phyloP scores from a whole-genome alignment of 1,140 invertebrate genomes.

The Archivesica marissinica region DNA sequence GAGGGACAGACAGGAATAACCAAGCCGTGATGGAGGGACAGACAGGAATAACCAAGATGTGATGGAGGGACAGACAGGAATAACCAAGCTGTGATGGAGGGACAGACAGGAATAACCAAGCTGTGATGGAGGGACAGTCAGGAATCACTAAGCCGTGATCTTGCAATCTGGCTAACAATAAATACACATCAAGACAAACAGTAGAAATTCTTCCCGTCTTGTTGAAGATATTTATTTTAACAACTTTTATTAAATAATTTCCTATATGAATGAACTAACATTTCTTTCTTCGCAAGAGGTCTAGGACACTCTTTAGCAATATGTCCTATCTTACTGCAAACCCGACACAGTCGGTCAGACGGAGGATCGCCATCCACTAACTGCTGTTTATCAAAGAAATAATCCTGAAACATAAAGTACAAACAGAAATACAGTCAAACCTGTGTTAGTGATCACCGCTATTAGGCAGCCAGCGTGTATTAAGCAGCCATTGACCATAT shows the following conservation, averaged over 20 bases:
- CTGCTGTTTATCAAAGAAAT: constrained; percentile 84
- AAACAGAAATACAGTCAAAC: too few species aligned
- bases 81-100: too few species aligned
- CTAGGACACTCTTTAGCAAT: constrained; percentile 86
- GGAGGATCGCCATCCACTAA: constrained; percentile 85
- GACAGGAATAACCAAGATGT: too few species aligned
- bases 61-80: too few species aligned
- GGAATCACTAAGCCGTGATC: not conserved
- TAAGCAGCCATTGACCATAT: too few species aligned
- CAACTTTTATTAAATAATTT: not conserved
- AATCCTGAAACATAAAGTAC: constrained; percentile 78
- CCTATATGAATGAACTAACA: constrained; percentile 57
- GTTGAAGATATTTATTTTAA: not conserved
- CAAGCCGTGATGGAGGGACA: too few species aligned
- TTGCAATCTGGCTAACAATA: not conserved
- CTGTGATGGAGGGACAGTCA: not conserved
- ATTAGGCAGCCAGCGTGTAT: too few species aligned
- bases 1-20: too few species aligned
- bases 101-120: too few species aligned
- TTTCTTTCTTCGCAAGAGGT: constrained; percentile 70
- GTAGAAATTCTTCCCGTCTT: not conserved
- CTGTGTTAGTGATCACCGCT: too few species aligned
- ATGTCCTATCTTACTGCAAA: constrained; percentile 87
- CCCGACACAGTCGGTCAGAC: constrained; percentile 86
- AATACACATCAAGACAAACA: not conserved